A percentile compares a stretch with the other conserved stretches of the same genome.
phyloP scores from a whole-genome alignment of 2,888 invertebrate species.

The Platynereis dumerilii region DNA sequence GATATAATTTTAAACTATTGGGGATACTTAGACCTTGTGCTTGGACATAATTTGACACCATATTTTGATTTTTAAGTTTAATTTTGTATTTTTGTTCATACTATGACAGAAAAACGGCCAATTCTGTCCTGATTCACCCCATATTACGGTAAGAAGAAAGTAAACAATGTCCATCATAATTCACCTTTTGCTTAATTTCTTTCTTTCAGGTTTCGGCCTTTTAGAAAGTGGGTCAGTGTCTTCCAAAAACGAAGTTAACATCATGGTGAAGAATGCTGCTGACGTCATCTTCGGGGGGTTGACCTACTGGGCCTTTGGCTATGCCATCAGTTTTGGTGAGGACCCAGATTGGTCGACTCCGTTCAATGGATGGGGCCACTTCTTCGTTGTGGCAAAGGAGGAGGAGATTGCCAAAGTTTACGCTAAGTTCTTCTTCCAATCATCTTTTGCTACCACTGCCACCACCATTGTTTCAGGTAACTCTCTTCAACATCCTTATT shows the following conservation, averaged over 20 bases:
- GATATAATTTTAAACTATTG: too few species aligned
- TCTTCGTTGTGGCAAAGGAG: conserved; percentile 74
- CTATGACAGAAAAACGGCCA: too few species aligned
- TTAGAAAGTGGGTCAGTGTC: conserved; percentile 50
- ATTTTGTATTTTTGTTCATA: too few species aligned
- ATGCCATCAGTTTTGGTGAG: conserved; percentile 51
- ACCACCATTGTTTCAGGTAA: conserved; percentile 55
- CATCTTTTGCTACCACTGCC: conserved; percentile 53
- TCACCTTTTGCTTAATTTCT: too few species aligned
- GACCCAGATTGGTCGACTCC: conserved; percentile 68
- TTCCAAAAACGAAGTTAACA: conserved; percentile 52
- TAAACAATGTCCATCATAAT: too few species aligned
- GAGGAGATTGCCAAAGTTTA: conserved; percentile 81
- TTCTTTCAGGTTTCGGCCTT: conserved; percentile 48
- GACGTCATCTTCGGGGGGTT: conserved; percentile 53
- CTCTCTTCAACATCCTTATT: too few species aligned
- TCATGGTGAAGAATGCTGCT: conserved; percentile 55
- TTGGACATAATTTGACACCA: too few species aligned
- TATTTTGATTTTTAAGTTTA: too few species aligned
- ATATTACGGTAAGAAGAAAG: too few species aligned
- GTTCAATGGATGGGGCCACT: conserved; percentile 85
- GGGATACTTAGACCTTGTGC: too few species aligned
- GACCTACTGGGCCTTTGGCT: conserved; percentile 52
- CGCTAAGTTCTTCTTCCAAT: conserved; percentile 87
- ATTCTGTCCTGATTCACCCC: too few species aligned